Evolutionary conservation across 2,113 vertebrate species (phyloP).

Genomic region (Dermatemys mawii): DNA sequence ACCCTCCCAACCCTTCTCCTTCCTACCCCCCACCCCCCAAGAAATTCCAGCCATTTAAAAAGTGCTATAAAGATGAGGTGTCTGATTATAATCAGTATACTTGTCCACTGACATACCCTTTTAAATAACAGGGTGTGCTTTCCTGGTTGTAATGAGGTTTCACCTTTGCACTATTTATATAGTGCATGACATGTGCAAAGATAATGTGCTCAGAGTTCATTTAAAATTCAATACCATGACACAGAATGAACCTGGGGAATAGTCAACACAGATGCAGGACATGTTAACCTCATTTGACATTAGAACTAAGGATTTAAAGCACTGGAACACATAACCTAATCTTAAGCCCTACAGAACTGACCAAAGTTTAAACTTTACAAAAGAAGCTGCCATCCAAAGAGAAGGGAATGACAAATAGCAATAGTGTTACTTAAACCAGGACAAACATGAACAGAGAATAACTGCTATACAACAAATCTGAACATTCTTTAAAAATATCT

Average conservation of each 20-base stretch:
- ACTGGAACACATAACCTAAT: constrained; percentile 23
- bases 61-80: constrained; percentile 32
- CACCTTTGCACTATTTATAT: background rate
- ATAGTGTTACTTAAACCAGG: background rate
- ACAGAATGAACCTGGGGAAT: background rate
- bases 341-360: constrained; percentile 9
- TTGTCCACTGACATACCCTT: constrained; percentile 24
- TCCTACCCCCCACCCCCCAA: background rate
- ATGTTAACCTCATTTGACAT: constrained; percentile 30
- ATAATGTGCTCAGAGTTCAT: background rate
- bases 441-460: background rate
- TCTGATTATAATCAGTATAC: background rate
- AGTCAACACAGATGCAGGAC: constrained; percentile 34
- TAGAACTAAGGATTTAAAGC: constrained; percentile 58
- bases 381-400: constrained; percentile 30
- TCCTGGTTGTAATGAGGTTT: background rate
- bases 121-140: constrained; percentile 13
- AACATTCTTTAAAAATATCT: constrained; percentile 64
- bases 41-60: constrained; percentile 32
- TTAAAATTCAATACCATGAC: constrained; percentile 11
- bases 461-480: constrained; percentile 7
- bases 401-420: background rate
- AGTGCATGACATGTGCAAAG: constrained; percentile 39
- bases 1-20: background rate
- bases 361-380: background rate